Conservation (phyloP, 2,113 vertebrate species). For the Meles meles region DNA sequence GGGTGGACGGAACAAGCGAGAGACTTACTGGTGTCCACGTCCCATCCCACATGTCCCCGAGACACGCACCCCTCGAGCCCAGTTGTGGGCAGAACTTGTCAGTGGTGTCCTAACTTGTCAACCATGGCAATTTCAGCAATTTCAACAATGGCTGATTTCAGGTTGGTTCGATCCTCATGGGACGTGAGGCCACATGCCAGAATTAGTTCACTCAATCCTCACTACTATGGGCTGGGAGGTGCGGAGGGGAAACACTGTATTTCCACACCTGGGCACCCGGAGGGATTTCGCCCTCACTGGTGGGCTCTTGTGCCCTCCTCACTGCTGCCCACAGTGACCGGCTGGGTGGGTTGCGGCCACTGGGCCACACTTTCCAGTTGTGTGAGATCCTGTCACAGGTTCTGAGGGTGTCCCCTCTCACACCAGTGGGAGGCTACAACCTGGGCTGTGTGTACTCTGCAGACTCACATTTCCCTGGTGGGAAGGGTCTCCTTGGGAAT, state of each 20-base stretch:
- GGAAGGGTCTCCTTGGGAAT: background rate
- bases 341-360: background rate
- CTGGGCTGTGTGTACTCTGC: background rate
- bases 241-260: background rate
- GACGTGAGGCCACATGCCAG: background rate
- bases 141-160: background rate
- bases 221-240: too few species aligned
- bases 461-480: background rate
- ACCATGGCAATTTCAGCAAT: too few species aligned
- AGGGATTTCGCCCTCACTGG: background rate
- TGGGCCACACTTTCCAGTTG: too few species aligned
- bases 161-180: background rate
- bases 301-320: background rate
- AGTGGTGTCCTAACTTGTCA: background rate
- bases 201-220: background rate
- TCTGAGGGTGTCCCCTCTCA: background rate
- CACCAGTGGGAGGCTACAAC: background rate
- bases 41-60: background rate
- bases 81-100: background rate
- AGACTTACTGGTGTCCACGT: background rate
- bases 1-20: accelerated
- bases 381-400: background rate
- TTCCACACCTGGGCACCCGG: background rate
- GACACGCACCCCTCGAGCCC: accelerated
- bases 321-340: background rate